Conservation (phyloP, 2,113 vertebrate genomes). For the Saimiri boliviensis region DNA sequence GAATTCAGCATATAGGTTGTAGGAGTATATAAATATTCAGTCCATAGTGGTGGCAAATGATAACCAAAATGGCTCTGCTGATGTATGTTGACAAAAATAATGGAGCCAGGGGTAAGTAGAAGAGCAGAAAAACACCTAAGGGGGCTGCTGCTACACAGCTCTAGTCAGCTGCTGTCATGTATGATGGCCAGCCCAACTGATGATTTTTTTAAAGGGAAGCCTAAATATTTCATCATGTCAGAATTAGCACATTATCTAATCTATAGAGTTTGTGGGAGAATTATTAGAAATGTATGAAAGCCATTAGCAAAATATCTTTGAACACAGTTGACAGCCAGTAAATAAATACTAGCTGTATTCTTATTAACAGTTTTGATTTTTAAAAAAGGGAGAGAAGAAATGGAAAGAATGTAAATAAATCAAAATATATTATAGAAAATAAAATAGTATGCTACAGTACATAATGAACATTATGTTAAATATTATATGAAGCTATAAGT, state of each 20-base stretch:
- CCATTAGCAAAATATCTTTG: not conserved
- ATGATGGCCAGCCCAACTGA: not conserved
- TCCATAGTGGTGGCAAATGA: not conserved
- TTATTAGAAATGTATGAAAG: not conserved
- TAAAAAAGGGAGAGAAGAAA: not conserved
- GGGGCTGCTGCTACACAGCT: rapidly evolving
- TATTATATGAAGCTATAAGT: not conserved
- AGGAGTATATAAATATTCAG: not conserved
- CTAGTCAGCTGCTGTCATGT: not conserved
- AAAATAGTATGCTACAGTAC: not conserved
- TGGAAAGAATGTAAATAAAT: not conserved
- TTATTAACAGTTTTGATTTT: not conserved
- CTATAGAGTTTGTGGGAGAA: not conserved
- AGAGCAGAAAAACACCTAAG: not conserved
- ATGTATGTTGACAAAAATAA: not conserved
- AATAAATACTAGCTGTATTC: not conserved
- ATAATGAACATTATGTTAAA: not conserved
- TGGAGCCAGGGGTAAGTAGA: not conserved
- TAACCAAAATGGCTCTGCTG: not conserved
- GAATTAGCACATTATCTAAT: not conserved
- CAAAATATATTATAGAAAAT: not conserved
- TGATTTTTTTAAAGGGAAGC: not conserved
- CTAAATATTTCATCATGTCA: not conserved
- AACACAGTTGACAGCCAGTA: not conserved
- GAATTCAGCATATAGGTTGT: not conserved